Evolutionary conservation across 1,140 invertebrate genomes (phyloP).

Genomic region (Catajapyx aquilonaris): DNA sequence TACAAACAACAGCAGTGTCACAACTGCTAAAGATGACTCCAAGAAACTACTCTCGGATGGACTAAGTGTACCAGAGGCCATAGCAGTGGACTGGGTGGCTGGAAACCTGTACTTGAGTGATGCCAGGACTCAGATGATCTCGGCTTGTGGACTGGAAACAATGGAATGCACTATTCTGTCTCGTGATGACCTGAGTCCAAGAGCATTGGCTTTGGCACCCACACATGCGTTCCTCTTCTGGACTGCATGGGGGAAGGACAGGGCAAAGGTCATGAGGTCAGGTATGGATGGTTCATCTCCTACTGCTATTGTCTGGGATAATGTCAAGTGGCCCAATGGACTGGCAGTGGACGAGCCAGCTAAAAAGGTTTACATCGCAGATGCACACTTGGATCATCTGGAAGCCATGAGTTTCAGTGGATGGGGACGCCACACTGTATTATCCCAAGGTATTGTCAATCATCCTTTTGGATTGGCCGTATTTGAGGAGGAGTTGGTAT

Average conservation of each 20-base stretch:
- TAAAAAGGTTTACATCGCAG: conserved; percentile 22
- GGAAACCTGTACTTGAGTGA: conserved; percentile 27
- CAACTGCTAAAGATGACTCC: too few relatives aligned
- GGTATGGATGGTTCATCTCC: conserved; percentile 30
- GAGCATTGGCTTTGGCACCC: too few relatives aligned
- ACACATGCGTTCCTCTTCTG: conserved; percentile 26
- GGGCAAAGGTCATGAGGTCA: conserved; percentile 26
- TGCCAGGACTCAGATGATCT: conserved; percentile 19
- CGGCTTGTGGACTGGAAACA: conserved; percentile 17
- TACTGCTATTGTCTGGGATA: conserved; percentile 25
- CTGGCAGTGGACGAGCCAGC: conserved; percentile 30
- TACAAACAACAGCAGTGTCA: too few relatives aligned
- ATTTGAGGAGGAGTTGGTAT: conserved; percentile 32
- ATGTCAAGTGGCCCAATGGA: conserved; percentile 26
- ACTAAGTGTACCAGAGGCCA: conserved; percentile 18
- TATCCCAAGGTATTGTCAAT: too few relatives aligned
- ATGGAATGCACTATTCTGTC: conserved; percentile 16
- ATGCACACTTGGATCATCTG: conserved; percentile 24
- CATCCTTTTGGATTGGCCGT: conserved; percentile 30
- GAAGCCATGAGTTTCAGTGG: conserved; percentile 29
- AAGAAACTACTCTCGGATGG: too few relatives aligned
- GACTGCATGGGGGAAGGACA: conserved; percentile 30
- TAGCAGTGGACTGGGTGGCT: conserved; percentile 26
- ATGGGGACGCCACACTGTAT: too few relatives aligned
- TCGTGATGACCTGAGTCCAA: too few relatives aligned